Conservation (phyloP, 1,140 invertebrate genomes). For the Hylaeus anthracinus region DNA sequence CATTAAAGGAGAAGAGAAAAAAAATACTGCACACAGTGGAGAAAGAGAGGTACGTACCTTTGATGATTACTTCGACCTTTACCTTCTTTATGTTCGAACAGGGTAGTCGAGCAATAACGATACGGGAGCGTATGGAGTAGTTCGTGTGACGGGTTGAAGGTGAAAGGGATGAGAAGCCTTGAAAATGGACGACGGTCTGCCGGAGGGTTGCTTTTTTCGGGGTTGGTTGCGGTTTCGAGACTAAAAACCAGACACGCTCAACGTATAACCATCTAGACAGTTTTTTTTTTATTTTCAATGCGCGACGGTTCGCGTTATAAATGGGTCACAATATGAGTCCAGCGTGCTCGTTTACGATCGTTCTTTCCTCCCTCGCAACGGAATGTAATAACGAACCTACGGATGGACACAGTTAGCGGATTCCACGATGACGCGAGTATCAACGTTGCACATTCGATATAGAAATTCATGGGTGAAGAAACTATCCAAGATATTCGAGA, state of each 20-base stretch:
- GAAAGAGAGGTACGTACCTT: background rate
- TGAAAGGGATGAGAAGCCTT: background rate
- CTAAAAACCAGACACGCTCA: background rate
- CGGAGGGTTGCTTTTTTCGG: background rate
- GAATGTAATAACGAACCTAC: conserved; percentile 27
- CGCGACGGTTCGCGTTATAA: conserved; percentile 63
- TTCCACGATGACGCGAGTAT: conserved; percentile 27
- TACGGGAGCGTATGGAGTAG: background rate
- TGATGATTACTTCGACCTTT: background rate
- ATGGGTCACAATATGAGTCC: conserved; percentile 63
- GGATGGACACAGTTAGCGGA: conserved; percentile 33
- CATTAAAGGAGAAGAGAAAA: background rate
- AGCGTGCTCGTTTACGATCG: conserved; percentile 52
- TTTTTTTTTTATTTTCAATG: conserved; percentile 63
- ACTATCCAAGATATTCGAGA: too few relatives aligned
- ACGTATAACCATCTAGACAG: conserved; percentile 61
- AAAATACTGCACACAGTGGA: background rate
- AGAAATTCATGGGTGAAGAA: too few relatives aligned
- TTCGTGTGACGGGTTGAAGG: background rate
- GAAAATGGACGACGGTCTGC: conserved; percentile 13
- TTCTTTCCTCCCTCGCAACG: conserved; percentile 40
- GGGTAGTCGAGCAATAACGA: too few relatives aligned
- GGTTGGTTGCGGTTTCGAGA: background rate
- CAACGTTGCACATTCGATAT: background rate
- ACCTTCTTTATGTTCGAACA: too few relatives aligned